phyloP scores from a whole-genome alignment of 2,113 vertebrate genomes.

The Casuarius casuarius region DNA sequence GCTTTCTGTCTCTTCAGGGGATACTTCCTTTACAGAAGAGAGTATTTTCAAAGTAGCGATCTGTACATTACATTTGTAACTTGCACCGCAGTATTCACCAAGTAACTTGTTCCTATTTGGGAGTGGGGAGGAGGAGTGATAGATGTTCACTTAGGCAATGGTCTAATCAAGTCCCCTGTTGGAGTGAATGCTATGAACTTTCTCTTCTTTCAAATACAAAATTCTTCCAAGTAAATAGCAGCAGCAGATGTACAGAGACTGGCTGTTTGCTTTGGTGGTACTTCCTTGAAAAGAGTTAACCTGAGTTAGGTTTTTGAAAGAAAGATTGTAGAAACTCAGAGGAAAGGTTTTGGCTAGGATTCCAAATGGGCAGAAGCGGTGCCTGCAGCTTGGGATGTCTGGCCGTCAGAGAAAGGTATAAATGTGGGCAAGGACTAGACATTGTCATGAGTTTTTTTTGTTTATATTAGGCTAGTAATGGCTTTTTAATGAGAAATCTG shows the following conservation, averaged over 20 bases:
- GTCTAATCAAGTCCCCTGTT: background rate
- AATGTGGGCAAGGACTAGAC: background rate
- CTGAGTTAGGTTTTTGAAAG: background rate
- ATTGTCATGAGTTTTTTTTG: background rate
- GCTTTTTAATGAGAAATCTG: background rate
- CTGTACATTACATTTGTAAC: background rate
- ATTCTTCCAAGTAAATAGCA: background rate
- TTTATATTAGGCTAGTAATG: background rate
- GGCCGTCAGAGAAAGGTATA: background rate
- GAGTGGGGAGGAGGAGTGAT: background rate
- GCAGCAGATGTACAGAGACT: background rate
- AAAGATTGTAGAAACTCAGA: background rate
- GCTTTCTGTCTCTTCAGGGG: slow-evolving; percentile 23
- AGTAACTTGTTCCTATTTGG: background rate
- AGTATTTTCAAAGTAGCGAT: background rate
- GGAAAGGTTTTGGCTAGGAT: background rate
- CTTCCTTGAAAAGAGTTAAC: background rate
- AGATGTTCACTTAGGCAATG: accelerated
- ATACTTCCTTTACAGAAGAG: background rate
- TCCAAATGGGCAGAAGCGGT: background rate
- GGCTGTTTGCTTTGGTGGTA: background rate
- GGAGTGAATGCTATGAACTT: background rate
- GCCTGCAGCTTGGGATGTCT: background rate
- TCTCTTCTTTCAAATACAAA: background rate
- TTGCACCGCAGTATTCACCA: background rate